Evolutionary conservation across 2,797 vertebrate species (phyloP).

Genomic region (Pelodytes ibericus): DNA sequence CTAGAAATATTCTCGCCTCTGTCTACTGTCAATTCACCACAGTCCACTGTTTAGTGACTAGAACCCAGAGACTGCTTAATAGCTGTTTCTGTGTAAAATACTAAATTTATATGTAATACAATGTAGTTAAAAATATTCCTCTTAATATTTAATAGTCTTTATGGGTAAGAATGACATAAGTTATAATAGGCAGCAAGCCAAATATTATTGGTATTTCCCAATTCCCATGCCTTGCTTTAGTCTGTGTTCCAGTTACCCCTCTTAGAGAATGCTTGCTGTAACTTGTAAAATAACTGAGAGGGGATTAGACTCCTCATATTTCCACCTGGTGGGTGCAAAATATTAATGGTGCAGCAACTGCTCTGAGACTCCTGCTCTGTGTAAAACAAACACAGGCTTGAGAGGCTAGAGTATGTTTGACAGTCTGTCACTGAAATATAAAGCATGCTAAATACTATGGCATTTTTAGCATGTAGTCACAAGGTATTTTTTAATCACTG

Average conservation of each 20-base stretch:
- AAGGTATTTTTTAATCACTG: constrained; percentile 39
- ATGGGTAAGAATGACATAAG: too few species aligned
- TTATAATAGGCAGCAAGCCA: too few species aligned
- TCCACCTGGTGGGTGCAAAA: constrained; percentile 40
- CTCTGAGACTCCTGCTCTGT: constrained; percentile 27
- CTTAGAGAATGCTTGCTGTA: constrained; percentile 43
- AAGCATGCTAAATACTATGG: constrained; percentile 6
- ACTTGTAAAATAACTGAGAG: constrained; percentile 41
- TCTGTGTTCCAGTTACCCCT: constrained; percentile 36
- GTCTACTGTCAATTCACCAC: too few species aligned
- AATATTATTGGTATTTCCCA: too few species aligned
- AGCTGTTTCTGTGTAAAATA: too few species aligned
- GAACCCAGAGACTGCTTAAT: too few species aligned
- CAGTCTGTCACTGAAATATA: constrained; percentile 42
- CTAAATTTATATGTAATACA: too few species aligned
- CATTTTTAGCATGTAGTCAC: constrained; percentile 37
- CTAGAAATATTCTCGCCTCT: too few species aligned
- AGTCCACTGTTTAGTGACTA: too few species aligned
- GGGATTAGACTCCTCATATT: constrained; percentile 43
- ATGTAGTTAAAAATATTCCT: too few species aligned
- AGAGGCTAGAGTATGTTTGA: constrained; percentile 22
- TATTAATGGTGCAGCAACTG: constrained; percentile 42
- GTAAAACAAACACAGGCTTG: constrained; percentile 42
- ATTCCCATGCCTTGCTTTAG: neutral
- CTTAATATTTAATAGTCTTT: too few species aligned